Conservation (phyloP, 1,140 invertebrate species). For the Heliothis subflexa region DNA sequence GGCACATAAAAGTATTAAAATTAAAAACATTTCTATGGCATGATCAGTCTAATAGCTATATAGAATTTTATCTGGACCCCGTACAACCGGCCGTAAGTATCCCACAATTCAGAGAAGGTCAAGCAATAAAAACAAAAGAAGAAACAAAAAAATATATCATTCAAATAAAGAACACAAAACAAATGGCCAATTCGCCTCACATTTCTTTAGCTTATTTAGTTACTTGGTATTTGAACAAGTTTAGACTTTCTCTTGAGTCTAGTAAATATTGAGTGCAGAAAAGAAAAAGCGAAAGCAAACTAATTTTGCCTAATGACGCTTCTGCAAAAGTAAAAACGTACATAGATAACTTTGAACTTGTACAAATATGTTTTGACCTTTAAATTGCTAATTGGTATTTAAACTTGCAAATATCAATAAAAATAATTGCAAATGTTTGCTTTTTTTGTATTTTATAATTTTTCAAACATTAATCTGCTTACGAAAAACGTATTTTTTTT, state of each 20-base stretch:
- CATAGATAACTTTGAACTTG: neutral
- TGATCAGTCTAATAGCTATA: no score
- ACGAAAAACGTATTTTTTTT: no score
- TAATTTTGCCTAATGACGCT: constrained; percentile 27
- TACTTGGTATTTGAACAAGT: neutral
- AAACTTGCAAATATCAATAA: no score
- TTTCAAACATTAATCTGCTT: no score
- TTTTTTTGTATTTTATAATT: no score
- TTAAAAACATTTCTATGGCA: no score
- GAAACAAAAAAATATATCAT: neutral
- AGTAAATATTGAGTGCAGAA: constrained; percentile 11
- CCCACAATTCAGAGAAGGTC: no score
- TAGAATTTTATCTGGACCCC: no score
- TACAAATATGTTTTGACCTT: neutral
- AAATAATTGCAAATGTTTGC: no score
- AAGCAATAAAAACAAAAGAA: no score
- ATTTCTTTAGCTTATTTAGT: constrained; percentile 7
- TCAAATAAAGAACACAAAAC: neutral
- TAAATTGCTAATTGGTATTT: neutral
- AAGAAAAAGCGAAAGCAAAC: constrained; percentile 16
- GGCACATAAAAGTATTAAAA: no score
- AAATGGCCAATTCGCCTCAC: neutral
- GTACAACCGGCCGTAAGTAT: no score
- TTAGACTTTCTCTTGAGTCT: neutral
- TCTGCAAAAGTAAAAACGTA: constrained; percentile 1